Conservation (phyloP, 2,888 invertebrate species). For the Branchellion lobata region DNA sequence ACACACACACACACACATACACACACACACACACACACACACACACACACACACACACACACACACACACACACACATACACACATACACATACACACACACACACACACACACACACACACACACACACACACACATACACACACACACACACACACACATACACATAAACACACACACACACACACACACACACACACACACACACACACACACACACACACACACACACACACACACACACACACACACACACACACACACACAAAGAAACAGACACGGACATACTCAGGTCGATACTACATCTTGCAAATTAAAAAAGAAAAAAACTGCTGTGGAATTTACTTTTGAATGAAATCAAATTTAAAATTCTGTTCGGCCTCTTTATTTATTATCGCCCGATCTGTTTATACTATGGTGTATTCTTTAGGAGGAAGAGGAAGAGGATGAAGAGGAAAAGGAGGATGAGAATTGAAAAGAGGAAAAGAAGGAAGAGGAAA, state of each 20-base stretch:
- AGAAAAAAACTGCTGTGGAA: too few species aligned
- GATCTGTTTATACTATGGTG: too few species aligned
- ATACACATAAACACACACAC: background rate
- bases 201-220: too few species aligned
- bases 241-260: conserved; percentile 5
- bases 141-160: conserved; percentile 24
- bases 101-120: conserved; percentile 37
- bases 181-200: conserved; percentile 3
- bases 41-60: conserved; percentile 37
- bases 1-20: conserved; percentile 9
- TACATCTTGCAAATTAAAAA: too few species aligned
- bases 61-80: conserved; percentile 25
- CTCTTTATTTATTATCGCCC: too few species aligned
- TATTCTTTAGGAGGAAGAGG: too few species aligned
- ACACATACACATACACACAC: background rate
- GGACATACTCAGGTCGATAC: background rate
- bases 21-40: conserved; percentile 15
- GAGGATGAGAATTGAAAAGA: too few species aligned
- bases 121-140: conserved; percentile 34
- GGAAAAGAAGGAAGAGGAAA: too few species aligned
- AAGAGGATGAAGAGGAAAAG: too few species aligned
- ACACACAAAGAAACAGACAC: background rate
- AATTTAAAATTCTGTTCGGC: too few species aligned
- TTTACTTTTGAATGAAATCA: too few species aligned
- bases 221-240: conserved; percentile 24